Percentiles rank a stretch among this genome's conserved stretches.
These are phyloP conservation scores for Bergia sp. DNA, from an alignment of 92 coral and sea anemone species.

Conservation along the genomic window DNA sequence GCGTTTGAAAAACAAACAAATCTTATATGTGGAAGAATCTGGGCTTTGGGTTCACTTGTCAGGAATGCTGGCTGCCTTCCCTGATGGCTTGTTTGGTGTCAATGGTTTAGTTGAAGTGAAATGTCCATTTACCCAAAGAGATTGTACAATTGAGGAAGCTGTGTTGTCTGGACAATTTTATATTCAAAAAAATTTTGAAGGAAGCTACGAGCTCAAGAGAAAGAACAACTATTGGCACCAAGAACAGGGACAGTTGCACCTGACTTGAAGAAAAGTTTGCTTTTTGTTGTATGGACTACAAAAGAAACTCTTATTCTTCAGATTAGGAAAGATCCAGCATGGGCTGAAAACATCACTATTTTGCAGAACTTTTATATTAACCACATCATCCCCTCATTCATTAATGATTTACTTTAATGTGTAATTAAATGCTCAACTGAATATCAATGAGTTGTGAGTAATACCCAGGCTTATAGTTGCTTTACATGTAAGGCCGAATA, in stretches of 20 bases:
- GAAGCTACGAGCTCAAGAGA: constrained; percentile 12
- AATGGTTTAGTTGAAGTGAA: constrained; percentile 6
- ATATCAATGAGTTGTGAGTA: too few species aligned
- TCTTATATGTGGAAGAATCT: too few species aligned
- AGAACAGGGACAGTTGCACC: constrained; percentile 55
- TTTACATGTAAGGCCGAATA: too few species aligned
- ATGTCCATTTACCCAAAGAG: constrained; percentile 1
- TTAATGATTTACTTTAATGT: too few species aligned
- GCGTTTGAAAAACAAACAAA: neutral
- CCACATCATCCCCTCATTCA: too few species aligned
- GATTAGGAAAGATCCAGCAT: constrained; percentile 56
- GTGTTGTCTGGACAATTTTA: neutral
- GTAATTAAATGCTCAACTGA: too few species aligned
- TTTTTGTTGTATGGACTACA: constrained; percentile 68
- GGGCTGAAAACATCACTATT: constrained; percentile 42
- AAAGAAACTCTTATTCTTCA: constrained; percentile 40
- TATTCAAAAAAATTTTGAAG: constrained; percentile 1
- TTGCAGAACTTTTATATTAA: neutral
- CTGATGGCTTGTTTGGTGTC: constrained; percentile 5
- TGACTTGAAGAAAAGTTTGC: constrained; percentile 52
- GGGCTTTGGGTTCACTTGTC: too few species aligned
- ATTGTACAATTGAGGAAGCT: neutral
- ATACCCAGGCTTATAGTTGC: too few species aligned
- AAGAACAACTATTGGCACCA: constrained; percentile 58
- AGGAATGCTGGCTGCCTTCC: neutral